A percentile compares a stretch with the other conserved stretches of the same genome.
Evolutionary conservation across 2,113 vertebrate species (phyloP).

Genomic region (Pterocles burchelli): DNA sequence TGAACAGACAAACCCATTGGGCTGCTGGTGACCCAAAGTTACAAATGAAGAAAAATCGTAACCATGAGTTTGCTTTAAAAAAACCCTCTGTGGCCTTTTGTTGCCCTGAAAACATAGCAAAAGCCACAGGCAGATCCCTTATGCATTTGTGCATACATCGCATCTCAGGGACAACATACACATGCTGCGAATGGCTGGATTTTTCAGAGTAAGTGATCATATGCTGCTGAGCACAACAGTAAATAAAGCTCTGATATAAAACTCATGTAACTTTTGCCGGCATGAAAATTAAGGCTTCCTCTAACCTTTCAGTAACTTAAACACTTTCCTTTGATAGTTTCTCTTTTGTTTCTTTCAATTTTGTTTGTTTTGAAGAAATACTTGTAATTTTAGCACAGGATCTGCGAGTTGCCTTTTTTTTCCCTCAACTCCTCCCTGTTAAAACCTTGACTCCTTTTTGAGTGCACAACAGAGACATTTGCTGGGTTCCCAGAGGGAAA

Average conservation of each 20-base stretch:
- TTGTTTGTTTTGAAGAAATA: slow-evolving; percentile 47
- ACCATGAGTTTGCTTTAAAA: neutral
- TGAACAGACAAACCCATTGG: neutral
- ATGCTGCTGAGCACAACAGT: neutral
- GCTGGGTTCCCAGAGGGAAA: slow-evolving; percentile 21
- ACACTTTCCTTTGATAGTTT: slow-evolving; percentile 27
- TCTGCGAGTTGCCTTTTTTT: neutral
- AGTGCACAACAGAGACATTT: slow-evolving; percentile 35
- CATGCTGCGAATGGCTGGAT: neutral
- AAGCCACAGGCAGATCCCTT: neutral
- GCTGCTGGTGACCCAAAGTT: neutral
- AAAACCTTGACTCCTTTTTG: slow-evolving; percentile 50
- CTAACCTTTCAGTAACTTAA: neutral
- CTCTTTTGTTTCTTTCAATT: slow-evolving; percentile 24
- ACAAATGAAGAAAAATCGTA: neutral
- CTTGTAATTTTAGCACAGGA: slow-evolving; percentile 28
- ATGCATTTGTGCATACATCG: neutral
- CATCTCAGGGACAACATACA: neutral
- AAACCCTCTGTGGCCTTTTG: neutral
- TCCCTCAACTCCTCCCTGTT: neutral
- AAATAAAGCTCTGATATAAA: slow-evolving; percentile 14
- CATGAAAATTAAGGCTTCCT: slow-evolving; percentile 7
- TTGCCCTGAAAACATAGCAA: neutral
- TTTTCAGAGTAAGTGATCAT: neutral
- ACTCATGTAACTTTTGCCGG: neutral